A percentile compares a stretch with the other conserved stretches of the same genome.
Evolutionary conservation across 2,113 vertebrate genomes (phyloP).

Genomic region (Solenodon paradoxus): DNA sequence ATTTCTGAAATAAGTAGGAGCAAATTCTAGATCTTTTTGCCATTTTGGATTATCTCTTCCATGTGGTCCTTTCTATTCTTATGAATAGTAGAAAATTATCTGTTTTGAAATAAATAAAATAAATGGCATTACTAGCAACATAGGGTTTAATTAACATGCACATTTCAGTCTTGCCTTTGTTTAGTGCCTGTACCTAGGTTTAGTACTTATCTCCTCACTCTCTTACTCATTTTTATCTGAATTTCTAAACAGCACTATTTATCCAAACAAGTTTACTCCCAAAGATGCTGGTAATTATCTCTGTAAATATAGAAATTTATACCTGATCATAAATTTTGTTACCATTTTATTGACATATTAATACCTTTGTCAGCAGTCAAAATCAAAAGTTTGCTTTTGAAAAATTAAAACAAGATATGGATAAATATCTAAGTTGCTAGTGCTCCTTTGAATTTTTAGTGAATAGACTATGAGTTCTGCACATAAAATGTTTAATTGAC

Average conservation of each 20-base stretch:
- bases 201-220: neutral
- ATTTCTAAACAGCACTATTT: conserved; percentile 15
- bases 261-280: neutral
- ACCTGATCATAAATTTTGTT: neutral
- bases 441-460: neutral
- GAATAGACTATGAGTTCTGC: neutral
- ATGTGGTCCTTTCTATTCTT: neutral
- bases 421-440: neutral
- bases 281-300: neutral
- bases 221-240: neutral
- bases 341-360: neutral
- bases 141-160: neutral
- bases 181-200: neutral
- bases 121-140: neutral
- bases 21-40: neutral
- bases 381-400: conserved; percentile 5
- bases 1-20: neutral
- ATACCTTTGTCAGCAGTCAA: neutral
- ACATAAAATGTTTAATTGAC: neutral
- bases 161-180: neutral
- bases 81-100: neutral
- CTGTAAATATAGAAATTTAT: neutral
- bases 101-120: neutral
- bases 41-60: neutral
- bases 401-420: neutral